Base-by-base conservation (phyloP, 1,140 invertebrate genomes). In the Pogonus chalceus region DNA sequence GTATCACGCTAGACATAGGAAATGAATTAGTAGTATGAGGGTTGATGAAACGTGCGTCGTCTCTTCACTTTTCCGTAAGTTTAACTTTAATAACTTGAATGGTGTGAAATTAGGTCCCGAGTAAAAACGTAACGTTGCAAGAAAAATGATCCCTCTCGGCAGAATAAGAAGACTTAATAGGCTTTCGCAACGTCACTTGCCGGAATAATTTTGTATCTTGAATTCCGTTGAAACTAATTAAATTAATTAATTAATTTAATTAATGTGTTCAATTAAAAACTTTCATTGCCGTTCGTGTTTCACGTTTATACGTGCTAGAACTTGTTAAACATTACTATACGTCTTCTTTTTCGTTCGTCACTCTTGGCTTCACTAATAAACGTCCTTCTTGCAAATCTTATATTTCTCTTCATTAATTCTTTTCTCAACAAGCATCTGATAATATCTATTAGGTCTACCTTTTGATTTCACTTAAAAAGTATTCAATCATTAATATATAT, bases 251-350 rank as follows among this genome's bases (percentile, higher is more conserved):
- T 43, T 43, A 43, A 43, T 43, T 43, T 43, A 43, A 43, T 43
- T 43, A 43, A 43, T 43, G 37, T 43, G 37, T 43, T 43, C 37
- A 43, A 43, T 43, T 43, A 43, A 43, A 43, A 43, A 43, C 37
- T 43, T 43, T 18, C 18, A 43, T 43, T 43, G 37, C 37, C 18
- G 37, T 43, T 43, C 37, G 37, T 43, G 37, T 43, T 43, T 43
- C 37, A 43, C 18, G 37, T 18, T 43, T 9, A 43, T 43, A 43
- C 37, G 37, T 43, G 37, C 37, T 43, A 43, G 37, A 12, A 43
- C 37, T 43, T 43, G 37, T 43, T 12, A 43, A 43, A 43, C 37
- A 43, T 43, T 18, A 18, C 37, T 43, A 43, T 43, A 43, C 37
- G 18, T 43, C 37, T 43, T 43, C 18, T 18, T 9, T 12, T 43